Percentiles rank a stretch among this genome's conserved stretches.
These are phyloP conservation scores for Ceratina calcarata DNA, from an alignment of 1,140 invertebrate genomes.

Conservation along the genomic window DNA sequence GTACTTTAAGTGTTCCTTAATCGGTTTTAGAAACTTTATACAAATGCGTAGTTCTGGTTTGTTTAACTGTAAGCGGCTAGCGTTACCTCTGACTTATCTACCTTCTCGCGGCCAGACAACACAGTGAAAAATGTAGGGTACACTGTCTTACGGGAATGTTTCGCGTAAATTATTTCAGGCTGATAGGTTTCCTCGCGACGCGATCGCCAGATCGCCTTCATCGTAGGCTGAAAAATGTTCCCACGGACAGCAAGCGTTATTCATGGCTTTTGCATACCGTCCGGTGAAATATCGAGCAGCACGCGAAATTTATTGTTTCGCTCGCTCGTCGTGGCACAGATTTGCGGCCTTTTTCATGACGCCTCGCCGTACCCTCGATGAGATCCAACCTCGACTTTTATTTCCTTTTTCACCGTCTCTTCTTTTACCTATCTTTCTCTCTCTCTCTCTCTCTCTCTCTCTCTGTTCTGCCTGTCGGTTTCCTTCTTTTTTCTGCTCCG, in stretches of 20 bases:
- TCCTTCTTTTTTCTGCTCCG: not conserved
- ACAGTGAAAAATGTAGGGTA: not conserved
- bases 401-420: too few relatives aligned
- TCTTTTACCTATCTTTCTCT: too few relatives aligned
- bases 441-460: too few relatives aligned
- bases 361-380: slow-evolving; percentile 2
- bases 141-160: slow-evolving; percentile 12
- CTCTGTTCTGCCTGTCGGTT: not conserved
- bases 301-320: slow-evolving; percentile 40
- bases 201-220: slow-evolving; percentile 7
- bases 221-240: slow-evolving; percentile 32
- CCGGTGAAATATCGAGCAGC: slow-evolving; percentile 38
- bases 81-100: too few relatives aligned
- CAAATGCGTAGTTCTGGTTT: too few relatives aligned
- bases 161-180: slow-evolving; percentile 49
- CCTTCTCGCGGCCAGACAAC: too few relatives aligned
- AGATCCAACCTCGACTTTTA: not conserved
- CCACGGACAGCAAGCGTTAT: slow-evolving; percentile 26
- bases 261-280: slow-evolving; percentile 39
- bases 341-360: slow-evolving; percentile 35
- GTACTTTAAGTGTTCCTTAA: too few relatives aligned
- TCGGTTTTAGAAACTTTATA: too few relatives aligned
- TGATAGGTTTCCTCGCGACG: slow-evolving; percentile 20
- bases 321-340: slow-evolving; percentile 39
- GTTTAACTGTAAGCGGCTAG: too few relatives aligned